Percentiles rank a stretch among this genome's conserved stretches.
Conservation (phyloP, 2,797 vertebrate genomes). For the Allobates femoralis region DNA sequence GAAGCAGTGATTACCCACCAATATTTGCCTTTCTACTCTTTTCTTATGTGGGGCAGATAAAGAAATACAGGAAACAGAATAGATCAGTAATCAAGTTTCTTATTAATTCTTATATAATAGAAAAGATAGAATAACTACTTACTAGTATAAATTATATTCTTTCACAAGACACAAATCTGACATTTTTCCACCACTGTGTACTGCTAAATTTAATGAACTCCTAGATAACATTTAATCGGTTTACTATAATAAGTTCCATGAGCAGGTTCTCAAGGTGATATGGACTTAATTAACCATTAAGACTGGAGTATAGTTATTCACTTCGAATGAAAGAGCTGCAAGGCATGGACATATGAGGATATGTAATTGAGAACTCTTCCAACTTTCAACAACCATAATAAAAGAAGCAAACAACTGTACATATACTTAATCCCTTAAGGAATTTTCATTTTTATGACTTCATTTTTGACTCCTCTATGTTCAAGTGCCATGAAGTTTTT, state of each 20-base stretch:
- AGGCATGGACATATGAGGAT: background rate
- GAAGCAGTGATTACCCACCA: background rate
- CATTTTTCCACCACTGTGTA: background rate
- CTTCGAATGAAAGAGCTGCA: background rate
- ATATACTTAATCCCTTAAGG: background rate
- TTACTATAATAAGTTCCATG: background rate
- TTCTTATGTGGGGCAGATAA: background rate
- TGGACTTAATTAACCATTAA: constrained; percentile 2
- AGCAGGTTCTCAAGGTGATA: background rate
- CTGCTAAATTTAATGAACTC: background rate
- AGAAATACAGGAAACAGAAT: background rate
- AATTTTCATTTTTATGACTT: no score
- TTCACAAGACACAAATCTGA: background rate
- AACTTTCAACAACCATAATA: background rate
- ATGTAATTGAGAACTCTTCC: background rate
- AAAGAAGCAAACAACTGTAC: background rate
- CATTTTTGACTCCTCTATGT: no score
- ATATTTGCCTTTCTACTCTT: background rate
- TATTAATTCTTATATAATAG: background rate
- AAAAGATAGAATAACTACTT: background rate
- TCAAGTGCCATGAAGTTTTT: no score
- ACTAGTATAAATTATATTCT: background rate
- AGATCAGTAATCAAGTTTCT: background rate
- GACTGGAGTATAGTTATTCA: background rate
- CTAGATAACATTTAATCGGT: background rate